Evolutionary conservation across 2,113 vertebrate genomes (phyloP).

Genomic region (Raja brachyura): DNA sequence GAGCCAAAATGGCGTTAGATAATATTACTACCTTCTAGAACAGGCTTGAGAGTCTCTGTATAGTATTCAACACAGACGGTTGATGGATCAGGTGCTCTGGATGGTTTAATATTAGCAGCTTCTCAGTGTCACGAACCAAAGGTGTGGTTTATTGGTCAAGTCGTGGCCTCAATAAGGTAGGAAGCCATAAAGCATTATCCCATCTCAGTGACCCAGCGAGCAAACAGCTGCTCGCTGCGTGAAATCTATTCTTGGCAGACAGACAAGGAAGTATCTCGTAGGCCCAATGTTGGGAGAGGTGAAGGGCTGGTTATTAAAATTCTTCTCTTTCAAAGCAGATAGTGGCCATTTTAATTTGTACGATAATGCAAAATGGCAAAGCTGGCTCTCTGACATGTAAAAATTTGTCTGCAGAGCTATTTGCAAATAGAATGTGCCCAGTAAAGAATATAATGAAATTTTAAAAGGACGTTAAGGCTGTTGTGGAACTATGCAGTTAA

Average conservation of each 20-base stretch:
- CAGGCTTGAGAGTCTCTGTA: not conserved
- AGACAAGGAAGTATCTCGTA: not conserved
- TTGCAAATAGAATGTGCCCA: not conserved
- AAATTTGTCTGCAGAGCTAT: conserved; percentile 10
- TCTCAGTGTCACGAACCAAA: not conserved
- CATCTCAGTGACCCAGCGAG: not conserved
- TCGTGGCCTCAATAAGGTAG: not conserved
- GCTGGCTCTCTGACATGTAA: not conserved
- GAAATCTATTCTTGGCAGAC: not conserved
- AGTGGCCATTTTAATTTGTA: not conserved
- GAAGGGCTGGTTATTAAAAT: not conserved
- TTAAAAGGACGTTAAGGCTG: not conserved
- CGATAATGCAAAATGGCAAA: too few species aligned
- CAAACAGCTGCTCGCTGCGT: not conserved
- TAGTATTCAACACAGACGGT: not conserved
- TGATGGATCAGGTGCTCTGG: not conserved
- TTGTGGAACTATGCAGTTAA: too few species aligned
- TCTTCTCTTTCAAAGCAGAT: not conserved
- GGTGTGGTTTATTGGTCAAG: not conserved
- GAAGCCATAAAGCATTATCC: not conserved
- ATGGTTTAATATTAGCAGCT: not conserved
- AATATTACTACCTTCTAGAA: too few species aligned
- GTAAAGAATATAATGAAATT: conserved; percentile 21
- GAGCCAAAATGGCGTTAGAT: too few species aligned
- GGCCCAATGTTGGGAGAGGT: not conserved